phyloP scores from a whole-genome alignment of 2,797 vertebrate species.

The Harpagifer antarcticus region DNA sequence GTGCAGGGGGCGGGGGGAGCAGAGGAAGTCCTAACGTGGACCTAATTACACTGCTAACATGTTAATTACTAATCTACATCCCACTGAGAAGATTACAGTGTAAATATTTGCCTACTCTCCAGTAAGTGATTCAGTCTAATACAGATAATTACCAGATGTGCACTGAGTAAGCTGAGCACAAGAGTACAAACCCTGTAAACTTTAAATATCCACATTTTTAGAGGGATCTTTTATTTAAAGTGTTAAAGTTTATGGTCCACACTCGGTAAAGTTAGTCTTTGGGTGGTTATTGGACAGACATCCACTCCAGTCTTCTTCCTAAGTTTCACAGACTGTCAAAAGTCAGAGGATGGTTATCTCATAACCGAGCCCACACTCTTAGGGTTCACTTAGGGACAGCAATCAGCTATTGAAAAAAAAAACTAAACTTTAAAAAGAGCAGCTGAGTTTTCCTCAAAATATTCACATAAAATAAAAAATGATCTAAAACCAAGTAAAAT shows the following conservation, averaged over 20 bases:
- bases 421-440: too few species aligned
- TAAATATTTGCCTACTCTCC: constrained; percentile 64
- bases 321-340: too few species aligned
- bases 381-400: too few species aligned
- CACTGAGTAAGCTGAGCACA: not conserved
- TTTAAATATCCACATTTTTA: not conserved
- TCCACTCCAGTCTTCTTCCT: too few species aligned
- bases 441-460: too few species aligned
- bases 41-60: constrained; percentile 56
- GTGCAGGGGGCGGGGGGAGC: constrained; percentile 32
- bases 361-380: too few species aligned
- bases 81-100: constrained; percentile 37
- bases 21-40: constrained; percentile 75
- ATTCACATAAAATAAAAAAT: too few species aligned
- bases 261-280: too few species aligned
- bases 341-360: too few species aligned
- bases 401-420: too few species aligned
- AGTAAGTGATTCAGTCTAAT: constrained; percentile 27
- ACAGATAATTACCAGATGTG: constrained; percentile 40
- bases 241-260: not conserved
- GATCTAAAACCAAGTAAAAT: too few species aligned
- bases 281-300: too few species aligned
- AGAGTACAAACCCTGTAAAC: constrained; percentile 14
- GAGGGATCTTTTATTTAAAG: not conserved
- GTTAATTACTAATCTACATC: constrained; percentile 79